A percentile compares a stretch with the other conserved stretches of the same genome.
These are phyloP conservation scores for Galagoides demidoff DNA, from an alignment of 2,797 vertebrate genomes.

Conservation along the genomic window DNA sequence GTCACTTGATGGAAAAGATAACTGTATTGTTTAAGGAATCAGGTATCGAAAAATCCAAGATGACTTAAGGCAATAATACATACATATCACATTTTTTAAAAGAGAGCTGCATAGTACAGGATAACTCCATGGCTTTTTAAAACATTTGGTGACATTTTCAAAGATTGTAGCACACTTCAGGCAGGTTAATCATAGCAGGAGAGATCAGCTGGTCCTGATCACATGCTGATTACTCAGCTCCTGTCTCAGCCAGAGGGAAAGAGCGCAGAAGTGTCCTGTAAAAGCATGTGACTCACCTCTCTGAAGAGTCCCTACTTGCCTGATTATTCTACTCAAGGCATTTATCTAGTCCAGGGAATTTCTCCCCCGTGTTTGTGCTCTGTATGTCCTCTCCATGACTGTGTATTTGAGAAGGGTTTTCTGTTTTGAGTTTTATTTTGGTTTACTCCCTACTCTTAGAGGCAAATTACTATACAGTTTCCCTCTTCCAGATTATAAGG, in stretches of 20 bases:
- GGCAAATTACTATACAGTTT: constrained; percentile 17
- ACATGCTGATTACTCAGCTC: neutral
- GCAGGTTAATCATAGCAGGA: neutral
- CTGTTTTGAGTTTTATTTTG: constrained; percentile 20
- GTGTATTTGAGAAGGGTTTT: neutral
- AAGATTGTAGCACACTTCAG: neutral
- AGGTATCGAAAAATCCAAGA: neutral
- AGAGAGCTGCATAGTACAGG: neutral
- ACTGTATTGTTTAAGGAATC: constrained; percentile 36
- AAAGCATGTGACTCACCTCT: neutral
- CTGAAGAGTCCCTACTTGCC: neutral
- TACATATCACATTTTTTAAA: neutral
- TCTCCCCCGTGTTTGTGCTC: neutral
- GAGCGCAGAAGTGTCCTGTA: neutral
- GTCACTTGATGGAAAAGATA: constrained; percentile 1
- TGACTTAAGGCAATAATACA: neutral
- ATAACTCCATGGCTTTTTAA: neutral
- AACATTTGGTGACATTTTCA: constrained; percentile 50
- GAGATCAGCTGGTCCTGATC: constrained; percentile 1
- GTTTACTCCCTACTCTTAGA: neutral
- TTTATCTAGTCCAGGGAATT: neutral
- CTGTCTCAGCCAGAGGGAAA: neutral
- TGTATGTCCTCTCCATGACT: neutral
- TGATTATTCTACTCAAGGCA: neutral
- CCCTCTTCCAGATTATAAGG: constrained; percentile 41